phyloP scores from a whole-genome alignment of 2,113 vertebrate genomes.

The Nerophis lumbriciformis region DNA sequence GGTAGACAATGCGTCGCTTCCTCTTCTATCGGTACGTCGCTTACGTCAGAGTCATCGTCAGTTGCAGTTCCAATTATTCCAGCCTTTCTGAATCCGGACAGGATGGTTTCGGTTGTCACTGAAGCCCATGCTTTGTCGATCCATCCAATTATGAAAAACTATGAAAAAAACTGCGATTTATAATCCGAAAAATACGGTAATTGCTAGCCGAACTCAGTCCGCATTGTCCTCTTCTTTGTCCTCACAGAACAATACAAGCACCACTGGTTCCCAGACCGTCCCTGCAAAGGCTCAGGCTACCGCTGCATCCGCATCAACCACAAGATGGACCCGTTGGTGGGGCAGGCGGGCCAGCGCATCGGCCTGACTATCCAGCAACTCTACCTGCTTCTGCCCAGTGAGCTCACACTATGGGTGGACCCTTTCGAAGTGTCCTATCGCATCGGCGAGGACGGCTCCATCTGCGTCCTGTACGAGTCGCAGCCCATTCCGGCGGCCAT shows the following conservation, averaged over 20 bases:
- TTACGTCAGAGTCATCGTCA: no score
- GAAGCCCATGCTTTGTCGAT: no score
- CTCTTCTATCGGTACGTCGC: no score
- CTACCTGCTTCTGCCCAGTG: constrained; percentile 94
- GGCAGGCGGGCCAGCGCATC: constrained; percentile 93
- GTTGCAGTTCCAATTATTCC: no score
- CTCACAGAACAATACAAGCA: constrained; percentile 95
- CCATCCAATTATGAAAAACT: no score
- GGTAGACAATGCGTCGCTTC: no score
- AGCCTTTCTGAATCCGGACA: no score
- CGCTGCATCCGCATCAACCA: constrained; percentile 99
- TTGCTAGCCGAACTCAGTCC: constrained; percentile 6
- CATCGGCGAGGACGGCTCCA: constrained; percentile 97
- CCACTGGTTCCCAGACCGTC: constrained; percentile 99
- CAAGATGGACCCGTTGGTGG: constrained; percentile 99
- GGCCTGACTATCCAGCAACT: constrained; percentile 97
- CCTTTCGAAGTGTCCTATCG: constrained; percentile 98
- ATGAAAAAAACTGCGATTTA: no score
- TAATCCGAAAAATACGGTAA: no score
- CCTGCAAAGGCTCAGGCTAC: constrained; percentile 97
- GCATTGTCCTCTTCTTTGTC: constrained; percentile 9
- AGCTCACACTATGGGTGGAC: constrained; percentile 99
- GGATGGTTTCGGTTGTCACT: no score
- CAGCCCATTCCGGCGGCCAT: constrained; percentile 72
- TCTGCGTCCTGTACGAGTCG: constrained; percentile 97